Percentiles rank a stretch among this genome's conserved stretches.
These are phyloP conservation scores for Glossosoma conforme DNA, from an alignment of 1,140 invertebrate genomes.

Conservation along the genomic window DNA sequence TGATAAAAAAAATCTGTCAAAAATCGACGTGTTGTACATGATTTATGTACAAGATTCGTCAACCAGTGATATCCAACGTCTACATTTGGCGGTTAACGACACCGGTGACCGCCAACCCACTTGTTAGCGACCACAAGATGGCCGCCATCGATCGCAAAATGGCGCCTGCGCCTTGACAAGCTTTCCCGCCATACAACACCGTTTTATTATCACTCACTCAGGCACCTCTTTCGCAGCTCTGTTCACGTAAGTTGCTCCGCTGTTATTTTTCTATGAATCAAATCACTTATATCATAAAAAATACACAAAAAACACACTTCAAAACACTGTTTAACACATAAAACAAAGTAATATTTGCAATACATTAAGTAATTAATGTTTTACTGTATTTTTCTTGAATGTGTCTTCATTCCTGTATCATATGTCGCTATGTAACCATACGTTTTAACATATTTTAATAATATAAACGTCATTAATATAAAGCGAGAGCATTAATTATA, in stretches of 20 bases:
- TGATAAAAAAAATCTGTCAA: background rate
- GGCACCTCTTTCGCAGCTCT: too few relatives aligned
- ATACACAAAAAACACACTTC: background rate
- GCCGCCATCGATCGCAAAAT: constrained; percentile 14
- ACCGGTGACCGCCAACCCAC: constrained; percentile 4
- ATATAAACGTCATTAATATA: too few relatives aligned
- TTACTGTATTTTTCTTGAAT: too few relatives aligned
- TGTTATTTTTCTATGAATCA: too few relatives aligned
- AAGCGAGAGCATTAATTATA: too few relatives aligned
- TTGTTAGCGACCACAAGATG: constrained; percentile 18
- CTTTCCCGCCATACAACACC: constrained; percentile 7
- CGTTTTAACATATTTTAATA: too few relatives aligned
- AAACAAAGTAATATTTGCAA: too few relatives aligned
- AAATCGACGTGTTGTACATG: background rate
- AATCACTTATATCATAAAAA: too few relatives aligned
- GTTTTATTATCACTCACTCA: constrained; percentile 8
- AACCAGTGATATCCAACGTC: background rate
- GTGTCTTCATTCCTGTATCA: too few relatives aligned
- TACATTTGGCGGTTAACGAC: background rate
- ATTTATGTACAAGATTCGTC: background rate
- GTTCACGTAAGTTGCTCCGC: too few relatives aligned
- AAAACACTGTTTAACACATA: background rate
- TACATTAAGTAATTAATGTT: too few relatives aligned
- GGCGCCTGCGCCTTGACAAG: constrained; percentile 12
- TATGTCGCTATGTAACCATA: too few relatives aligned